Base-by-base conservation (phyloP, 2,113 vertebrate species). In the Aegithalos caudatus region DNA sequence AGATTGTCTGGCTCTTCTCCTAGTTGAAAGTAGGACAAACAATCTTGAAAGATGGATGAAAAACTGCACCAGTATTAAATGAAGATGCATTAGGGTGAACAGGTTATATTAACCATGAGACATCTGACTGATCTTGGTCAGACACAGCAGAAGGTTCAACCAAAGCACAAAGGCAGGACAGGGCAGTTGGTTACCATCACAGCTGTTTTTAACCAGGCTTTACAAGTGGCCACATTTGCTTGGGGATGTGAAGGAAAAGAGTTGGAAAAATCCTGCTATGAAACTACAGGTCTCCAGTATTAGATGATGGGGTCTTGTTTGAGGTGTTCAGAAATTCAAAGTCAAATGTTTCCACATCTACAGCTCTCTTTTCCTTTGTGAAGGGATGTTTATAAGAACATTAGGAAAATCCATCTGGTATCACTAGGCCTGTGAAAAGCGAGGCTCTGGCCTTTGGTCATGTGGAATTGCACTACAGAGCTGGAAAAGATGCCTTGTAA, bases 1-100 rank as follows among this genome's bases (percentile, higher is more conserved):
- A 92, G 54, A 79, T 66, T 95, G 81, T 42, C 90, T 96, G 89
- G 51, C 33, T 81, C 71, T 80, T 90, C 33, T 80, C 38, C 67
- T 60, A 73, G 56, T 54, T 90, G 64, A 91, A 96, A 95, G 78
- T 37, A 84, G 73, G 73, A 89, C 84, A 95, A 92, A 81, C 61
- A 87, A 61, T 76, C 74, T 94, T 87, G 89, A 94, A 89, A 95
- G 90, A 67, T 0, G 0, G 54, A 91, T 65, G 71, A 90, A 86
- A 94, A 94, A 72, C 29, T 37, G 31, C 73, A 87, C 31, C 40
- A 67, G 44, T 83, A 38, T 19, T 81, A 88, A 90, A 93, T 76
- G 80, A 81, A 90, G 40, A 60, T 70, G 76, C 61, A 65, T 64
- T 80, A 92, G 44, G 57, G n/a, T 4, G 8, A 92, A 74, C 64